Percentiles rank a stretch among this genome's conserved stretches.
These are phyloP conservation scores for Parnassius mnemosyne DNA, from an alignment of 2,888 invertebrate genomes.

Conservation along the genomic window DNA sequence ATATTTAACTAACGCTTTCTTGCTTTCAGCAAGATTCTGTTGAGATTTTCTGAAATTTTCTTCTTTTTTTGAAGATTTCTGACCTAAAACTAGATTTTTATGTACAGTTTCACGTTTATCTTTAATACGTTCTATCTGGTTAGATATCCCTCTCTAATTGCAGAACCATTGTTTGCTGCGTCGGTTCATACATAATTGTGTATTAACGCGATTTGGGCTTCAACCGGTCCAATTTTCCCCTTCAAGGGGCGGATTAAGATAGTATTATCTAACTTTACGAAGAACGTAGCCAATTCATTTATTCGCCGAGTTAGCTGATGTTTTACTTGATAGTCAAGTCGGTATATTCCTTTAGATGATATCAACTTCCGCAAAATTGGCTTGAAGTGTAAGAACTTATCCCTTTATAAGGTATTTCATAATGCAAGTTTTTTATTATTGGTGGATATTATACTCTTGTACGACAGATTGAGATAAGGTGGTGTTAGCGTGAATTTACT, in stretches of 20 bases:
- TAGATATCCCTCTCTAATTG: slow-evolving; percentile 22
- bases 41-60: too few relatives aligned
- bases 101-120: too few relatives aligned
- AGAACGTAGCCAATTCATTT: slow-evolving; percentile 24
- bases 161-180: slow-evolving; percentile 19
- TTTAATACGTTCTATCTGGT: background rate
- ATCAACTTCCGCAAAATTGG: slow-evolving; percentile 26
- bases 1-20: too few relatives aligned
- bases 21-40: too few relatives aligned
- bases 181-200: slow-evolving; percentile 12
- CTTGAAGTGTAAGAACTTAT: slow-evolving; percentile 19
- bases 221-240: slow-evolving; percentile 7
- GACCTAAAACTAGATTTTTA: too few relatives aligned
- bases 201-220: slow-evolving; percentile 15
- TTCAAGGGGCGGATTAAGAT: slow-evolving; percentile 20
- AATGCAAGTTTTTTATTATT: slow-evolving; percentile 3
- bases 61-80: too few relatives aligned
- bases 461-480: background rate
- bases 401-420: slow-evolving; percentile 3
- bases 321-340: slow-evolving; percentile 21
- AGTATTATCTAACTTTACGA: slow-evolving; percentile 23
- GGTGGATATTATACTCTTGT: background rate
- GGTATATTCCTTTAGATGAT: slow-evolving; percentile 22
- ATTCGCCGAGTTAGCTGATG: slow-evolving; percentile 22
- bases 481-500: background rate